Conservation (phyloP, 2,113 vertebrate genomes). For the Opisthocomus hoazin region DNA sequence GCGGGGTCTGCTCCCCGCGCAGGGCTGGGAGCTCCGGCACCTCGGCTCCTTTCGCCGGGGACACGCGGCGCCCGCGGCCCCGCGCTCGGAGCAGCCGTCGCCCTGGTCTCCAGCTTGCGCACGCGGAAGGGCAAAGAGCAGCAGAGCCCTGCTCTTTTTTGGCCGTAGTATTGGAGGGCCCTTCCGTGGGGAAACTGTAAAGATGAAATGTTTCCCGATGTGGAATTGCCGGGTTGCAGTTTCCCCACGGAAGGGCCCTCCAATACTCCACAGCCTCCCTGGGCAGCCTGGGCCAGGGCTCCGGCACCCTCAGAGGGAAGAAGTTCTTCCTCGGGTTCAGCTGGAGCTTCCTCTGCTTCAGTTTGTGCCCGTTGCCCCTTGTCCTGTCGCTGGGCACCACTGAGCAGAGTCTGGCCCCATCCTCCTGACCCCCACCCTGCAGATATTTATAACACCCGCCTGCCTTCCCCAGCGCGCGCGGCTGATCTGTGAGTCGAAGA, state of each 20-base stretch:
- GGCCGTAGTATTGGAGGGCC: neutral
- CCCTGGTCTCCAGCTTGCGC: neutral
- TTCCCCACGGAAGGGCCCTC: no score
- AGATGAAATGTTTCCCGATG: neutral
- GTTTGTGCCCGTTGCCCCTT: no score
- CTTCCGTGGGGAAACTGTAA: neutral
- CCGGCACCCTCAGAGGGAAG: no score
- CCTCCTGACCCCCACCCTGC: no score
- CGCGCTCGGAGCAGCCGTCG: fast-evolving
- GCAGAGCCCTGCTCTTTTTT: neutral
- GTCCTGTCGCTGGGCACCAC: no score
- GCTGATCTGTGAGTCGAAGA: neutral
- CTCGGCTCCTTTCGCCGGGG: fast-evolving
- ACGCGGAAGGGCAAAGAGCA: fast-evolving
- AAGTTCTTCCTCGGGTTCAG: no score
- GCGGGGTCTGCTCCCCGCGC: neutral
- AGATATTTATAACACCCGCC: no score
- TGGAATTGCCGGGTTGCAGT: neutral
- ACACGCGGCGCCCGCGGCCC: neutral
- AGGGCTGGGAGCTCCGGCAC: neutral
- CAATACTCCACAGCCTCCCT: no score
- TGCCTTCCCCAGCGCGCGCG: neutral
- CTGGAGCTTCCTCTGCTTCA: no score
- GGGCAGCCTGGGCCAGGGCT: no score
- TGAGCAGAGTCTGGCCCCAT: no score